These are phyloP conservation scores for Sarcophaga rosellei DNA, from an alignment of 2,888 invertebrate genomes.

Conservation along the genomic window DNA sequence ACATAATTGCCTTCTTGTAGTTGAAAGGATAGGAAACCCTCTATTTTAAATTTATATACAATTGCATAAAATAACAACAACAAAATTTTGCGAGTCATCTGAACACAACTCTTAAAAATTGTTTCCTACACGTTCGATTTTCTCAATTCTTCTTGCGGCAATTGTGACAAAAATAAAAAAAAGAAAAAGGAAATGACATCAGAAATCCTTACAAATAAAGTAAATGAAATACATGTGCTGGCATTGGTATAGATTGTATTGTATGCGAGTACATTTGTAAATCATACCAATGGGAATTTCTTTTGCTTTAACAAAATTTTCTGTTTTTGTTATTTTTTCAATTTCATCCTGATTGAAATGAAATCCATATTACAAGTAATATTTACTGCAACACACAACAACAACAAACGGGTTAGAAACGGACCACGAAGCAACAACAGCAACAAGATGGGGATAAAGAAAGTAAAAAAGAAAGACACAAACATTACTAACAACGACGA, in stretches of 20 bases:
- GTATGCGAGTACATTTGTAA: constrained; percentile 44
- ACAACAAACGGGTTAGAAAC: background rate
- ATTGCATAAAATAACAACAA: too few species aligned
- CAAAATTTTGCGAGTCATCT: too few species aligned
- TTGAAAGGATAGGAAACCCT: too few species aligned
- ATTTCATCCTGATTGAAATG: constrained; percentile 58
- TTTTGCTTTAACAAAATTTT: constrained; percentile 20
- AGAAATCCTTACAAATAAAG: constrained; percentile 55
- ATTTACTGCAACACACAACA: constrained; percentile 45
- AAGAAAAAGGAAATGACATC: constrained; percentile 29
- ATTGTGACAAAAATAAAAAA: constrained; percentile 4
- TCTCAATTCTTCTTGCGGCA: background rate
- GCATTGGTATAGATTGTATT: background rate
- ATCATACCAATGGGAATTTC: constrained; percentile 63
- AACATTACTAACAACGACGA: constrained; percentile 33
- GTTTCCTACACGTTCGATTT: too few species aligned
- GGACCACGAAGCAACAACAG: background rate
- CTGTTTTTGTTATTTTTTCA: constrained; percentile 10
- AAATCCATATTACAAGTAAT: constrained; percentile 62
- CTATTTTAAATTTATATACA: too few species aligned
- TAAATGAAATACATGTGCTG: constrained; percentile 40
- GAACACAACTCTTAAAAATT: too few species aligned
- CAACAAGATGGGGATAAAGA: background rate
- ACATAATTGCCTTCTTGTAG: too few species aligned
- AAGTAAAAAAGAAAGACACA: background rate